phyloP scores from a whole-genome alignment of 23 tunicate genomes.

The Phallusia fumigata region DNA sequence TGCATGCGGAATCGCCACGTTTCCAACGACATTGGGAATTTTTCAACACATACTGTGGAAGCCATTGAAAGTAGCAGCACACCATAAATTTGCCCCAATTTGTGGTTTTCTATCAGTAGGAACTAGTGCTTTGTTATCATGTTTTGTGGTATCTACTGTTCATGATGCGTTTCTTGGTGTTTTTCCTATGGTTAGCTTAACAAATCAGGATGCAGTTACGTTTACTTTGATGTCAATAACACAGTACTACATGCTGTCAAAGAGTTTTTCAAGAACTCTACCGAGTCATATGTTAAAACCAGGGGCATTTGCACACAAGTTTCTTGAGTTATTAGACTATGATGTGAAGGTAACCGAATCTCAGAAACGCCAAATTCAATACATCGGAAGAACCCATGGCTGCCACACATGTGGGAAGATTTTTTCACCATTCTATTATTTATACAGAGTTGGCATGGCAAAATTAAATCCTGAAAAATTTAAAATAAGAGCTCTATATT shows the following conservation, averaged over 20 bases:
- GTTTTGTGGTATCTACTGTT: conserved; percentile 13
- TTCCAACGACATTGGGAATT: conserved; percentile 56
- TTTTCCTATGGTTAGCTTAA: neutral
- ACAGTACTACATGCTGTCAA: conserved; percentile 41
- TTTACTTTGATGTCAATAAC: conserved; percentile 24
- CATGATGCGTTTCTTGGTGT: conserved; percentile 4
- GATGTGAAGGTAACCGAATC: conserved; percentile 22
- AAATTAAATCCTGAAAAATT: conserved; percentile 19
- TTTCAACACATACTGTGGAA: conserved; percentile 71
- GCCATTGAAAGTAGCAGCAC: conserved; percentile 43
- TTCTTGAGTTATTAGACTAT: conserved; percentile 18
- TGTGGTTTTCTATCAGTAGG: conserved; percentile 30
- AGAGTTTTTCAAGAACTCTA: conserved; percentile 34
- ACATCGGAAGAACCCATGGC: conserved; percentile 50
- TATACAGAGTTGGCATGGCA: neutral
- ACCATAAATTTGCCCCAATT: conserved; percentile 36
- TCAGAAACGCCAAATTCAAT: conserved; percentile 38
- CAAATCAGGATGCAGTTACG: conserved; percentile 6
- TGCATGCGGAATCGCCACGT: conserved; percentile 41
- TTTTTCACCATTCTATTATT: neutral
- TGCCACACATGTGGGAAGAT: conserved; percentile 81
- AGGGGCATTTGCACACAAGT: conserved; percentile 68
- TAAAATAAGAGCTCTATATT: conserved; percentile 34
- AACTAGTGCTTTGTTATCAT: conserved; percentile 26
- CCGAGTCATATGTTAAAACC: conserved; percentile 81